Conservation (phyloP, 2,888 invertebrate species). For the Hermaeophaga mercurialis region DNA sequence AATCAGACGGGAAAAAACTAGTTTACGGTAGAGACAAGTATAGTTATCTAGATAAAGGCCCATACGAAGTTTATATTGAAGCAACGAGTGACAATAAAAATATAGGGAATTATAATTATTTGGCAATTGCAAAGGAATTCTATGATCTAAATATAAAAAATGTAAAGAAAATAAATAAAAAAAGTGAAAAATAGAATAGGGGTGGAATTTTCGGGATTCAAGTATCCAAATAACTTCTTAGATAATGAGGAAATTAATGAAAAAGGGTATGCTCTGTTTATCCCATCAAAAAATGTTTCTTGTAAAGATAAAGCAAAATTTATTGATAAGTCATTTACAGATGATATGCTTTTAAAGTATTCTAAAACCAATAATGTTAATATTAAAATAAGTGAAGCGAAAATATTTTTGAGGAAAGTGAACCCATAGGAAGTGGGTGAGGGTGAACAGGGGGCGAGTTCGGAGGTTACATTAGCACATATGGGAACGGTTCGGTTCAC, state of each 20-base stretch:
- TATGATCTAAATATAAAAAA: slow-evolving; percentile 1
- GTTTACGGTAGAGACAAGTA: too few relatives aligned
- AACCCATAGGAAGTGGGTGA: too few relatives aligned
- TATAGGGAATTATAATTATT: slow-evolving; percentile 11
- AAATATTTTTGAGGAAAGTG: not conserved
- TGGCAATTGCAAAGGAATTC: slow-evolving; percentile 1
- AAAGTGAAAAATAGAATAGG: slow-evolving; percentile 8
- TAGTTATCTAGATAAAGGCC: not conserved
- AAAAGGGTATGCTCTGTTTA: slow-evolving; percentile 6
- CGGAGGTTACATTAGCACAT: too few relatives aligned
- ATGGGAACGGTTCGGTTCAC: slow-evolving; percentile 4
- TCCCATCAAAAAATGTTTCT: slow-evolving; percentile 3
- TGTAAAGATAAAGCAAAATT: not conserved
- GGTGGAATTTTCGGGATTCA: not conserved
- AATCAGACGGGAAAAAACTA: too few relatives aligned
- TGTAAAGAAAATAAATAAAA: slow-evolving; percentile 6
- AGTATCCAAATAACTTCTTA: not conserved
- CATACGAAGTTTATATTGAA: not conserved
- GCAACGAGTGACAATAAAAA: not conserved
- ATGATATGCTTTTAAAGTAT: slow-evolving; percentile 1
- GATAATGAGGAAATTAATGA: not conserved
- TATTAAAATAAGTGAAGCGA: not conserved
- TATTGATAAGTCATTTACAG: not conserved
- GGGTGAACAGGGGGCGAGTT: too few relatives aligned
- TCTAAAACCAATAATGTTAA: not conserved